These are phyloP conservation scores for Oedothorax gibbosus DNA, from an alignment of 1,140 invertebrate genomes.

Conservation along the genomic window DNA sequence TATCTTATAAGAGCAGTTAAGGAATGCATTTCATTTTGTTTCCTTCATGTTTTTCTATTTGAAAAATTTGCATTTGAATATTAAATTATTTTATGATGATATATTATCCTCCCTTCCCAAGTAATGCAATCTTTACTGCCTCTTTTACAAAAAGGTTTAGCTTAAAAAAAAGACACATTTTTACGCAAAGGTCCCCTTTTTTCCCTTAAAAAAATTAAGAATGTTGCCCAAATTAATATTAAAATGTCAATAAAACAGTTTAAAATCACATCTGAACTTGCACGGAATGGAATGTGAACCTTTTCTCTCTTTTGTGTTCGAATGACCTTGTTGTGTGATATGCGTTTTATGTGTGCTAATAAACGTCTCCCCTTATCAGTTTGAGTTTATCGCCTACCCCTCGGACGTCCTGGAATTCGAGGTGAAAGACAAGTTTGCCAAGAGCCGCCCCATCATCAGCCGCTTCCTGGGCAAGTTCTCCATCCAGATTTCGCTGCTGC, in stretches of 20 bases:
- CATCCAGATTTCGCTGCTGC: conserved; percentile 68
- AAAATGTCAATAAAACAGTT: neutral
- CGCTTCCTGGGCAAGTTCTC: conserved; percentile 70
- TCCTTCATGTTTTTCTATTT: too few relatives aligned
- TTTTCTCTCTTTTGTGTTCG: neutral
- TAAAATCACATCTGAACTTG: neutral
- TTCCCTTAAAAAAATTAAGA: neutral
- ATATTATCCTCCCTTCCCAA: too few relatives aligned
- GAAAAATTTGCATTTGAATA: too few relatives aligned
- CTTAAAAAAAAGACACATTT: too few relatives aligned
- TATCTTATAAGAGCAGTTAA: too few relatives aligned
- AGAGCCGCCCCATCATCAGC: conserved; percentile 71
- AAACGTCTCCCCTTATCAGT: conserved; percentile 63
- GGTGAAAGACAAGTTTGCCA: conserved; percentile 73
- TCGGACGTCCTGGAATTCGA: conserved; percentile 71
- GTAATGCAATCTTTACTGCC: too few relatives aligned
- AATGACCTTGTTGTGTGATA: neutral
- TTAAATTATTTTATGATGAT: too few relatives aligned
- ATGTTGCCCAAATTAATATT: neutral
- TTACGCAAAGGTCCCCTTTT: too few relatives aligned
- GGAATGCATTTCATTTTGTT: too few relatives aligned
- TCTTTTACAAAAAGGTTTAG: too few relatives aligned
- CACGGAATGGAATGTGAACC: neutral
- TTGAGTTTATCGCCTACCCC: conserved; percentile 68
- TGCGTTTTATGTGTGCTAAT: neutral